Base-by-base conservation (phyloP, 1,140 invertebrate species). In the Geopemphigus sp. region DNA sequence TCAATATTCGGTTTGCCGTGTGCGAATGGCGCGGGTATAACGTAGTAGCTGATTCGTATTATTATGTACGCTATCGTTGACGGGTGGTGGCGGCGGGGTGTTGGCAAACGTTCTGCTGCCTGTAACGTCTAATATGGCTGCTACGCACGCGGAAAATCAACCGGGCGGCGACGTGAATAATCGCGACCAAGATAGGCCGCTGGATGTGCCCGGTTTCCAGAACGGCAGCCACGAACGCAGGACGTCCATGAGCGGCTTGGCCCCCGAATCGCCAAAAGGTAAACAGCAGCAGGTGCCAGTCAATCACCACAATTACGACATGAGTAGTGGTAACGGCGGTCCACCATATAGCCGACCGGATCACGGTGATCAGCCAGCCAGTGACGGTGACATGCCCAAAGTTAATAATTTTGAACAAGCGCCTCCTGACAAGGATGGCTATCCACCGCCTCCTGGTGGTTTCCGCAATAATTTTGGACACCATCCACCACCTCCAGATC, bases 71-170 rank as follows among this genome's bases (percentile, higher is more conserved):
- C 57, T 76, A 39, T 6, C 56, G 73, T 76, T 76, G 54, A 76
- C 73, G 73, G 73, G 73, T 76, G 73, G 73, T 39, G 73, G 73
- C 39, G 73, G 73, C 73, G 73, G 73, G 73, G 73, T 76, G 73
- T 76, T 76, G 73, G 73, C 73, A 76, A 76, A 76, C 73, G 73
- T 76, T 76, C 73, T 76, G 73, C 73, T 76, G 73, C 73, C 73
- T 47, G 32, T 76, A 59, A 57, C 73, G 54, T 61, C 19, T 59
- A 76, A 59, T 29, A 59, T 59, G 54, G 73, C 73, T 76, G 73
- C 73, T 76, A 59, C 73, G n/a, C 73, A 76, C 73, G 73, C 73
- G 39, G 73, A 76, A 61, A 76, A 76, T 15, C 73, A 76, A 17
- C 73, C 73, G 57, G 39, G 56, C 56, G 56, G 73, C 32, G 73